Evolutionary conservation across 2,797 vertebrate genomes (phyloP), one percentile per base, ranked within the genome.

Genomic region (Sebastes baramenuke): DNA sequence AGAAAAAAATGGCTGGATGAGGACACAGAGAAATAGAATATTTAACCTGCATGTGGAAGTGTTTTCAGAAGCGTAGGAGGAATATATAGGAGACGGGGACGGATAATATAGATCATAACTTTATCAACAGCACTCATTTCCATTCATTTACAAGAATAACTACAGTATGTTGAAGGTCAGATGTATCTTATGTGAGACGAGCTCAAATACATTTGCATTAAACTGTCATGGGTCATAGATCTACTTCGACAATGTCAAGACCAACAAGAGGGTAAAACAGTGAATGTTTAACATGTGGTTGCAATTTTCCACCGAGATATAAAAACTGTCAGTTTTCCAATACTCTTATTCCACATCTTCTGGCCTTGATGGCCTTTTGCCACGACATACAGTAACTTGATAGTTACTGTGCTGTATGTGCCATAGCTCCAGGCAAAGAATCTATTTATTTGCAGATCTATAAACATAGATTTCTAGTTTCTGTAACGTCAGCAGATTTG

Each of bases 391-490:
- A 55, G 20, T 20, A 52, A 27, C 67, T 20, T 36, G n/a, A 72
- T 52, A 20, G 60, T 59, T 64, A 24, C 52, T 61, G 55, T 46
- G 59, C 14, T 49, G 20, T 62, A 25, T 65, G 27, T 32, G 32
- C 56, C 70, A 54, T 11, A 34, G 77, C 81, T 78, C 11, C 36
- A 46, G 74, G 69, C 68, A 30, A 61, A 55, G 9, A 59, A 81
- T 88, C 74, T 46, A 83, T 80, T 59, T 56, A 80, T 80, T 66
- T 77, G 42, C n/a, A 36, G 75, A 81, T 86, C 82, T 87, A 84
- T 83, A 73, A 74, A 77, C 67, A 55, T 82, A 38, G 60, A 89
- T 79, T 80, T 81, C 16, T 49, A 34, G 38, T 52, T 86, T 77
- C 52, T 80, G 64, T 62, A 70, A 64, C 2, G 9, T 81, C 77